Conservation (phyloP, 2,113 vertebrate species). For the Notothenia coriiceps region DNA sequence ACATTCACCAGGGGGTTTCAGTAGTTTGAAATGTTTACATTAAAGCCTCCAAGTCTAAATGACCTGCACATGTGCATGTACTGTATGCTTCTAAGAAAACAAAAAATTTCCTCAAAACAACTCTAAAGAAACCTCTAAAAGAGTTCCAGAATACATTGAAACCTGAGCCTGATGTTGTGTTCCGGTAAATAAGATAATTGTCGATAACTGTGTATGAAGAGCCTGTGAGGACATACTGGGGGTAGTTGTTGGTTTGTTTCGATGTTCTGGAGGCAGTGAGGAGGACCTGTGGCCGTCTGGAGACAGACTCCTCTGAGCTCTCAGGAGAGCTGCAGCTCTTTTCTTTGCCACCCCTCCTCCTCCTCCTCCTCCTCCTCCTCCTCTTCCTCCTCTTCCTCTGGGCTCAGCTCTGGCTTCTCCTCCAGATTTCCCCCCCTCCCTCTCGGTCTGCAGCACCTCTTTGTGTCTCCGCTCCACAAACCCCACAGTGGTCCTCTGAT, state of each 20-base stretch:
- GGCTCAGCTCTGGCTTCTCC: slow-evolving; percentile 18
- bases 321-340: slow-evolving; percentile 70
- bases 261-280: slow-evolving; percentile 89
- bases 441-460: slow-evolving; percentile 61
- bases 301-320: slow-evolving; percentile 86
- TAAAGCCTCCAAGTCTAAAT: background rate
- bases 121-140: no score
- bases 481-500: slow-evolving; percentile 83
- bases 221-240: slow-evolving; percentile 84
- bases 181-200: background rate
- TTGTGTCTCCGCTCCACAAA: slow-evolving; percentile 83
- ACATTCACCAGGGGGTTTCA: background rate
- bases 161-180: background rate
- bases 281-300: slow-evolving; percentile 89
- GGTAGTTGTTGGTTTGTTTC: slow-evolving; percentile 72
- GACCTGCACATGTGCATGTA: background rate
- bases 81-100: background rate
- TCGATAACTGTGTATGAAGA: background rate
- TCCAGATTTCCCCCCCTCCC: slow-evolving; percentile 21
- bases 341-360: background rate
- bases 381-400: background rate
- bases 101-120: background rate
- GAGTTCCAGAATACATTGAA: background rate
- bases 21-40: background rate
- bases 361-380: background rate